Base-by-base conservation (phyloP, 1,140 invertebrate species). In the Metaphire vulgaris region DNA sequence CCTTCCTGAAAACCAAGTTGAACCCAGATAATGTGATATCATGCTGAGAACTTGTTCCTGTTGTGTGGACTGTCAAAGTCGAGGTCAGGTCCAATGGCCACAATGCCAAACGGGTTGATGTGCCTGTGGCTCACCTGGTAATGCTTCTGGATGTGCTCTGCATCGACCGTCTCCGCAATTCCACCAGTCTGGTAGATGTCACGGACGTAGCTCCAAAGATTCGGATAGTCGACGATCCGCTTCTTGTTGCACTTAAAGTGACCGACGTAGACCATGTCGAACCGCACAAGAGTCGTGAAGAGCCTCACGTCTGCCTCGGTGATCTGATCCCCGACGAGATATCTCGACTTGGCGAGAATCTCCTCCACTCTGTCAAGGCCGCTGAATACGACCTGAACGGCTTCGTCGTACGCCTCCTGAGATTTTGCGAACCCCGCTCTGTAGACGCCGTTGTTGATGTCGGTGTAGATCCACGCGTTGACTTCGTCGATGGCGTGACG, bases 361-460 rank as follows among this genome's bases (percentile, higher is more conserved):
- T 77, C 76, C 74, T 85, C 84, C 1, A 82, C 84, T 78, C 80
- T 83, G 71, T 85, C 84, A 12, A 85, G 79, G n/a, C 76, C 79
- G 33, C 79, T 71, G 76, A 85, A 85, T 0, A 85, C 32, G 14
- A 41, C 72, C 0, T 21, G 67, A 0, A 83, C 81, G 6, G 81
- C 81, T 16, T 29, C 72, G 33, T 85, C 77, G 70, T 85, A 84
- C 0, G 83, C 81, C 71, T 82, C 82, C 68, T 85, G 84, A 16
- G 78, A 78, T 21, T 71, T 76, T 1, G 84, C 83, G 81, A 85
- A 85, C 0, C 83, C 83, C 72, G 80, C 72, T 41, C 76, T 79
- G 78, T 85, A 85, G 0, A 85, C 83, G 26, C 83, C 83, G 79
- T 83, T 83, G 79, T 83, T 85, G 14, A 85, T 82, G n/a, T 82